phyloP scores from a whole-genome alignment of 2,888 invertebrate species.

The Hofmannophila pseudospretella region DNA sequence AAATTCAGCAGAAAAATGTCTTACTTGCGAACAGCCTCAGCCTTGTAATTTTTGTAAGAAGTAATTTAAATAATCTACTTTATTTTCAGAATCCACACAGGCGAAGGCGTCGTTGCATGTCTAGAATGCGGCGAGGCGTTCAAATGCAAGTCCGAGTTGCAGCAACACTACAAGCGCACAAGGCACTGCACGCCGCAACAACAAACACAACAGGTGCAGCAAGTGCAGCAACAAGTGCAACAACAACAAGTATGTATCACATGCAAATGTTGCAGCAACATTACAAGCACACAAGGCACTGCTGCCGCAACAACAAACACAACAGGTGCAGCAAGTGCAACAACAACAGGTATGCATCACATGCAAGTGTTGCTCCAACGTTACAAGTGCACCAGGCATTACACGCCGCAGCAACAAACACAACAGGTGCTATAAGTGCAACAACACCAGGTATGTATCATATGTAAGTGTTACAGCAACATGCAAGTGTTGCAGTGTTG shows the following conservation, averaged over 20 bases:
- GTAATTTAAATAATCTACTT: no score
- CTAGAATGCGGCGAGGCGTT: conserved; percentile 88
- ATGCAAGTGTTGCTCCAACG: no score
- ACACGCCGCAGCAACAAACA: conserved; percentile 45
- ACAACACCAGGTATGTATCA: conserved; percentile 21
- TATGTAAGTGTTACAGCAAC: no score
- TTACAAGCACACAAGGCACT: conserved; percentile 24
- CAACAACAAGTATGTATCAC: conserved; percentile 9
- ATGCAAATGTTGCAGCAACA: no score
- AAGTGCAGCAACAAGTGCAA: conserved; percentile 42
- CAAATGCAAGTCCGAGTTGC: conserved; percentile 82
- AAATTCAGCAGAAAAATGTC: no score
- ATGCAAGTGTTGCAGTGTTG: conserved; percentile 22
- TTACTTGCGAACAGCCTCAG: no score
- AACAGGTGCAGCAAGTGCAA: conserved; percentile 48
- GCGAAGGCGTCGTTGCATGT: conserved; percentile 85
- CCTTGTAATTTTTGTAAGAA: no score
- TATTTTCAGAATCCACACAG: conserved; percentile 84
- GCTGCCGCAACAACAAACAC: conserved; percentile 44
- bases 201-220: conserved; percentile 39
- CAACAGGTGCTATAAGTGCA: conserved; percentile 49
- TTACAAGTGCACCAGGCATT: conserved; percentile 24
- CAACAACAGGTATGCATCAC: conserved; percentile 22
- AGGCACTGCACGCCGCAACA: conserved; percentile 61
- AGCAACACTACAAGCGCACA: conserved; percentile 80